Percentiles rank a stretch among this genome's conserved stretches.
Evolutionary conservation across 2,113 vertebrate genomes (phyloP).

Genomic region (Brachypodius melanocephalos): DNA sequence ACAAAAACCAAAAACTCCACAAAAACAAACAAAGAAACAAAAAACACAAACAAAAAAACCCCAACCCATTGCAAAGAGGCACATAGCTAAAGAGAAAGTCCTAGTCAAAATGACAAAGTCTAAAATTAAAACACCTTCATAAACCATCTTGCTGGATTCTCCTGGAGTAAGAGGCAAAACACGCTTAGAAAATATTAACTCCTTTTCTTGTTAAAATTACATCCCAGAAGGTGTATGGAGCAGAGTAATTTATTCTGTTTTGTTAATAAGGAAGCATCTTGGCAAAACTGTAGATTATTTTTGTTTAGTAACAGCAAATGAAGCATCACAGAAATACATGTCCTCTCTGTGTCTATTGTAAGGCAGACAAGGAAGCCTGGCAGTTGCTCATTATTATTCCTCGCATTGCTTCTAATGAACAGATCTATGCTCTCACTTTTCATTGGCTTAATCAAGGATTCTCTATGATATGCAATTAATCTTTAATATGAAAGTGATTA

Average conservation of each 20-base stretch:
- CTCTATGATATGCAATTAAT: conserved; percentile 54
- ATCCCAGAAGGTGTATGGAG: neutral
- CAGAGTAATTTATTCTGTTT: neutral
- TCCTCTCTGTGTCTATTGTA: neutral
- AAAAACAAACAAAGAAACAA: too few species aligned
- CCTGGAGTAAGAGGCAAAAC: neutral
- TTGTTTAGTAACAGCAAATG: conserved; percentile 8
- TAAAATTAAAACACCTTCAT: neutral
- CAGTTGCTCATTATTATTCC: conserved; percentile 30
- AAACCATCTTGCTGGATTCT: neutral
- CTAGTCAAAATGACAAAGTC: neutral
- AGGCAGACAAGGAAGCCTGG: neutral
- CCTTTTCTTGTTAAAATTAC: neutral
- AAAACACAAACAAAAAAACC: too few species aligned
- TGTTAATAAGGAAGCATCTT: neutral
- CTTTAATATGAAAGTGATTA: conserved; percentile 45
- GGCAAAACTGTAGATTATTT: neutral
- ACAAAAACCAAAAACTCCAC: too few species aligned
- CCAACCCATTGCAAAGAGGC: neutral
- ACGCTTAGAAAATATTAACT: neutral
- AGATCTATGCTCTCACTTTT: conserved; percentile 25
- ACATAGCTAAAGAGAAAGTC: neutral
- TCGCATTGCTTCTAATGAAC: neutral
- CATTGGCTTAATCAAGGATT: conserved; percentile 60
- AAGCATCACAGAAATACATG: neutral